Evolutionary conservation across 2,888 invertebrate genomes (phyloP).

Genomic region (Philopedon plagiatum): DNA sequence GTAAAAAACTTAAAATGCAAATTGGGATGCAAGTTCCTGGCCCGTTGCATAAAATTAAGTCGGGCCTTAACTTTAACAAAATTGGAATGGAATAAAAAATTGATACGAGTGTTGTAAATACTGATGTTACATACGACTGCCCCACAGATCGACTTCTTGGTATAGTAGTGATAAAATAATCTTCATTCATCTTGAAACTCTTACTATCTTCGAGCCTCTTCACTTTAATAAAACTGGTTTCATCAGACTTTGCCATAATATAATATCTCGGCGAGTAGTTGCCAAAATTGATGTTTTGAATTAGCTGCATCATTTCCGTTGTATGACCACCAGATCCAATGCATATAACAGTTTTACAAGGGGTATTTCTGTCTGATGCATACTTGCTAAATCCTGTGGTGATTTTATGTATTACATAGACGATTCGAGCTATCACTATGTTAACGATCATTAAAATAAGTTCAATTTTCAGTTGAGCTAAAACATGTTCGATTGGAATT

Average conservation of each 20-base stretch:
- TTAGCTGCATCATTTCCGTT: constrained; percentile 89
- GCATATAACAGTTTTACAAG: constrained; percentile 74
- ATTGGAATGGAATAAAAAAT: constrained; percentile 79
- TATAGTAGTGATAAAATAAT: constrained; percentile 74
- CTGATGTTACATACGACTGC: constrained; percentile 86
- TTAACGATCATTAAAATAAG: constrained; percentile 57
- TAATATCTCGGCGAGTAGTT: constrained; percentile 77
- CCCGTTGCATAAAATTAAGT: constrained; percentile 92
- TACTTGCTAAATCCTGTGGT: constrained; percentile 63
- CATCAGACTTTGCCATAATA: constrained; percentile 79
- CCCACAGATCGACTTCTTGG: constrained; percentile 90
- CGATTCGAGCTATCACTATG: constrained; percentile 61
- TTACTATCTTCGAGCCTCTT: constrained; percentile 68
- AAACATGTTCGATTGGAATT: no score
- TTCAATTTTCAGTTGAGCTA: constrained; percentile 58
- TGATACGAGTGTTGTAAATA: constrained; percentile 84
- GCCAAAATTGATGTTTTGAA: constrained; percentile 74
- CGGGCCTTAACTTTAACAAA: constrained; percentile 79
- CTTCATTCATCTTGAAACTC: constrained; percentile 50
- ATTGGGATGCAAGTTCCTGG: constrained; percentile 97
- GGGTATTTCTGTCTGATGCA: constrained; percentile 55
- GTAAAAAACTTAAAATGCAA: constrained; percentile 83
- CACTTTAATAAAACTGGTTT: constrained; percentile 81
- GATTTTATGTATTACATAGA: constrained; percentile 65
- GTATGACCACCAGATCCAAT: constrained; percentile 94